A percentile compares a stretch with the other conserved stretches of the same genome.
Evolutionary conservation across 1,140 invertebrate genomes (phyloP).

Genomic region (Patella vulgata): DNA sequence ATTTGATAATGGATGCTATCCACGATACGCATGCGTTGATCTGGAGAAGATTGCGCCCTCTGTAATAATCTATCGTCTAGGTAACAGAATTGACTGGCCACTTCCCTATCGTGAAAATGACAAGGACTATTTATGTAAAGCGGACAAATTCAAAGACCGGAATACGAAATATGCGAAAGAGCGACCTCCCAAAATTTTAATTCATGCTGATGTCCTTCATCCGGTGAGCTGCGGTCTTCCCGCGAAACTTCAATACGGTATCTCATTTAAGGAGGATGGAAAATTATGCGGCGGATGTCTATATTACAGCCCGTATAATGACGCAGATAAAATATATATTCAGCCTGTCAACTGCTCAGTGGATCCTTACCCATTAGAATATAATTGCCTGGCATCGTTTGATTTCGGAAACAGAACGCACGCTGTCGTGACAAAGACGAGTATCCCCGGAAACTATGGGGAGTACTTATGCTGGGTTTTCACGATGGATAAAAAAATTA

Average conservation of each 20-base stretch:
- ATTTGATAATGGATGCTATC: conserved; percentile 48
- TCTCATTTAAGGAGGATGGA: conserved; percentile 30
- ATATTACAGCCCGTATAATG: conserved; percentile 13
- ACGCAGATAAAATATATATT: conserved; percentile 20
- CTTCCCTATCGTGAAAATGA: conserved; percentile 6
- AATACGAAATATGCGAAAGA: conserved; percentile 8
- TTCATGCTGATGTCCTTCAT: not conserved
- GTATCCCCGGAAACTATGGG: conserved; percentile 16
- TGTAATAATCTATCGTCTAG: conserved; percentile 42
- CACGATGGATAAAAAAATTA: conserved; percentile 26
- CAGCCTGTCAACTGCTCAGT: conserved; percentile 22
- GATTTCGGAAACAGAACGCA: conserved; percentile 31
- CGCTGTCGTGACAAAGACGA: conserved; percentile 29
- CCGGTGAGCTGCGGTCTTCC: conserved; percentile 28
- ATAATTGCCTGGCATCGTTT: conserved; percentile 37
- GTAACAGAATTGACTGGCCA: conserved; percentile 43
- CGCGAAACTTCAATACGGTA: conserved; percentile 13
- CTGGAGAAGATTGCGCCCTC: conserved; percentile 41
- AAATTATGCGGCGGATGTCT: conserved; percentile 31
- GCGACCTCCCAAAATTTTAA: not conserved
- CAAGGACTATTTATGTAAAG: conserved; percentile 30
- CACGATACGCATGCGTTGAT: conserved; percentile 47
- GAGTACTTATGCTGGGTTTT: conserved; percentile 40
- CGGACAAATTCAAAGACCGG: conserved; percentile 13
- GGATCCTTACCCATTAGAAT: conserved; percentile 15